A percentile compares a stretch with the other conserved stretches of the same genome.
Conservation (phyloP, 2,888 invertebrate genomes). For the Anagyrus pseudococci region DNA sequence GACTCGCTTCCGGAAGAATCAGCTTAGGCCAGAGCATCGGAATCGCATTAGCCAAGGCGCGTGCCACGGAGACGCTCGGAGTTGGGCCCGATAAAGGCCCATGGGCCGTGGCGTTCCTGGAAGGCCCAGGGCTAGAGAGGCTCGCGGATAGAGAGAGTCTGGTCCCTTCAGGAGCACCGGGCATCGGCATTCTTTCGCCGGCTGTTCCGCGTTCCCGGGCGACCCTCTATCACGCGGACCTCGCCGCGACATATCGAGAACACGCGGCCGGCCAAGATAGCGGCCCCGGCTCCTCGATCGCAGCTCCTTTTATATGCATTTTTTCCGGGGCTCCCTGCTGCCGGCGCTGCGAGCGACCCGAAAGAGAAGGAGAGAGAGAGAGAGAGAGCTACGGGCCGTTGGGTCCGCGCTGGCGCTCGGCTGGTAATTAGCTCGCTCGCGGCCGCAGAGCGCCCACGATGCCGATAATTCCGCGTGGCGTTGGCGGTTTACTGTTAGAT, state of each 20-base stretch:
- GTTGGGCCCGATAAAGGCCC: background rate
- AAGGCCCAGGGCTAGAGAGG: conserved; percentile 17
- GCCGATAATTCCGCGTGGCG: background rate
- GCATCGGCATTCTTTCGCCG: conserved; percentile 52
- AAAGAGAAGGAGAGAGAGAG: conserved; percentile 2
- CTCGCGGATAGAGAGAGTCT: conserved; percentile 5
- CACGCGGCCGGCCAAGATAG: conserved; percentile 11
- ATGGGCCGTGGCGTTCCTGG: too few species aligned
- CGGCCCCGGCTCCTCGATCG: background rate
- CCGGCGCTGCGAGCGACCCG: background rate
- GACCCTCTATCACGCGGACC: conserved; percentile 37
- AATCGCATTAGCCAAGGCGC: conserved; percentile 38
- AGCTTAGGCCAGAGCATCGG: conserved; percentile 36
- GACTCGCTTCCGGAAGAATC: too few species aligned
- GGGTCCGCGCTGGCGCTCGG: background rate
- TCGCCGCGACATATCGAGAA: conserved; percentile 35
- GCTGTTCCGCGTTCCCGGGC: conserved; percentile 55
- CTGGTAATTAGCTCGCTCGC: conserved; percentile 12
- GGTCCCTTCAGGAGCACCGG: conserved; percentile 14
- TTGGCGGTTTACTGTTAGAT: background rate
- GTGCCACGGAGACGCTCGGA: too few species aligned
- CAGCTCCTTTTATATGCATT: conserved; percentile 39
- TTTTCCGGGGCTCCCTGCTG: conserved; percentile 1
- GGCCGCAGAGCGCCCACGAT: background rate
- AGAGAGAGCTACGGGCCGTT: background rate